Evolutionary conservation across 2,797 vertebrate species (phyloP), one percentile per base, ranked within the genome.

Genomic region (Sparus aurata): DNA sequence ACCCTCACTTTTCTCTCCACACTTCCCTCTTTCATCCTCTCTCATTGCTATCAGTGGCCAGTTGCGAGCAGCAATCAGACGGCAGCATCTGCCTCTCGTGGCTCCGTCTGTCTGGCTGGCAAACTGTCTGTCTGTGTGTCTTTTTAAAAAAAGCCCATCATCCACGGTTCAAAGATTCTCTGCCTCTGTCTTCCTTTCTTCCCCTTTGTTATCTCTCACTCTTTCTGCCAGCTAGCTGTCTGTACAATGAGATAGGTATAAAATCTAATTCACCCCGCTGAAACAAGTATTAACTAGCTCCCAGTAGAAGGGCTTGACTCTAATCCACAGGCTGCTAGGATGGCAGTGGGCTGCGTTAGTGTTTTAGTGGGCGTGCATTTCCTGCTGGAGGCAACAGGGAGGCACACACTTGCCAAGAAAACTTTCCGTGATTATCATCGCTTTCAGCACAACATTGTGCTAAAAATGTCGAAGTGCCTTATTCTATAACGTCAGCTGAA

Each of bases 211-310:
- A 69, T 83, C 60, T 55, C 47, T 59, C 69, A 20, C 46, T 65
- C 58, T 74, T 47, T 79, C 75, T 73, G 78, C 80, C 77, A 70
- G 73, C 72, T 80, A 65, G 58, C 69, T 65, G 57, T 69, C 70
- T 74, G 58, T 74, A 43, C 78, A 72, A 55, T 67, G 73, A 75
- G 76, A 84, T 59, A 17, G 58, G 75, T 78, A 71, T 77, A 67
- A 66, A 80, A 75, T 75, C 55, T n/a, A 61, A 80, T 78, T 83
- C 72, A 59, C 53, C 38, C 64, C 38, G 49, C 53, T 80, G 70
- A 83, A 80, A 79, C 65, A 53, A 63, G 77, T 69, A 81, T 79
- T 67, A 87, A 72, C 53, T 58, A 73, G 73, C 68, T 82, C 75
- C 61, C 75, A 25, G 84, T 27, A 59, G 75, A 75, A 64, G 43